Conservation (phyloP, 2,113 vertebrate genomes). For the Gymnocephalus cernua region DNA sequence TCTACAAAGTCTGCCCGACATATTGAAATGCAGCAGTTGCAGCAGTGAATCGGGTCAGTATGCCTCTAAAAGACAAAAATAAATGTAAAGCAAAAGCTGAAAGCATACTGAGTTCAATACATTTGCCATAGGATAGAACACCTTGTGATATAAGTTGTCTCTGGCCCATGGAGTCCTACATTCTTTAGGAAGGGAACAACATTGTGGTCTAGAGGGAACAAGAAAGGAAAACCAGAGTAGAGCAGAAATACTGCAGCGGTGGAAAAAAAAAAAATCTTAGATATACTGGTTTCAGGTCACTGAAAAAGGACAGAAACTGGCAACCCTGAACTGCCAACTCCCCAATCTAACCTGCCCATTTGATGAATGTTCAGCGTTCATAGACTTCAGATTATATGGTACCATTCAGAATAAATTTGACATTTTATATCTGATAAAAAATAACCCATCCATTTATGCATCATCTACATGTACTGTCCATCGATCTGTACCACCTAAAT, state of each 20-base stretch:
- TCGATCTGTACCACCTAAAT: neutral
- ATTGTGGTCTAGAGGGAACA: conserved; percentile 61
- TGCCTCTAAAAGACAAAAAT: conserved; percentile 26
- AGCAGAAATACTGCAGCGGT: conserved; percentile 61
- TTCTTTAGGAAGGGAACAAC: conserved; percentile 60
- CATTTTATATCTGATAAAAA: neutral
- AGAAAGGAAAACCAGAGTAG: conserved; percentile 42
- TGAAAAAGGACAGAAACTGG: conserved; percentile 40
- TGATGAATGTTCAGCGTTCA: neutral
- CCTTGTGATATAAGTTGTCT: conserved; percentile 45
- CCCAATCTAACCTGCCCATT: conserved; percentile 3
- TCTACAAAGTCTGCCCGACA: conserved; percentile 51
- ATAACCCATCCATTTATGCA: neutral
- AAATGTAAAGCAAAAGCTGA: conserved; percentile 20
- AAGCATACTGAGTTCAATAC: conserved; percentile 14
- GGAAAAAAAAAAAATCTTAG: conserved; percentile 32
- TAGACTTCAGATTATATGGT: neutral
- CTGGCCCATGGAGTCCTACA: conserved; percentile 51
- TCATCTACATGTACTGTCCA: neutral
- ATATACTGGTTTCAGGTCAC: conserved; percentile 62
- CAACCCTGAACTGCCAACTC: conserved; percentile 16
- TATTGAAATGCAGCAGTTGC: conserved; percentile 30
- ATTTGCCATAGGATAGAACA: conserved; percentile 32
- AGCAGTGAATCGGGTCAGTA: conserved; percentile 34
- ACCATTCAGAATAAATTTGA: neutral